Evolutionary conservation across 2,888 invertebrate genomes (phyloP).

Genomic region (Diadegma fenestrale): DNA sequence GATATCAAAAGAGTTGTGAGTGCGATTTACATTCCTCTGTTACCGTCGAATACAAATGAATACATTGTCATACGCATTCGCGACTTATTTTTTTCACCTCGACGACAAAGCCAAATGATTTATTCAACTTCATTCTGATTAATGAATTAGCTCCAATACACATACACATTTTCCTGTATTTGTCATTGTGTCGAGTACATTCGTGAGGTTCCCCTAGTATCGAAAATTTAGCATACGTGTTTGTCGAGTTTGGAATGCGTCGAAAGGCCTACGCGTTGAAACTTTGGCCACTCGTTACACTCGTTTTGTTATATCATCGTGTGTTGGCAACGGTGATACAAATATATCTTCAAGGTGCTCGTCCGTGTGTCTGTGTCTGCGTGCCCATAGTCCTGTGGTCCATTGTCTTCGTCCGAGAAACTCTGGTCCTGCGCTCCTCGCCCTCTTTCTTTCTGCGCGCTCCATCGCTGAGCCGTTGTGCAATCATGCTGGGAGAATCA

Average conservation of each 20-base stretch:
- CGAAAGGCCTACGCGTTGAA: slow-evolving; percentile 72
- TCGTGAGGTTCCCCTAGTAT: background rate
- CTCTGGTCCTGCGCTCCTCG: slow-evolving; percentile 52
- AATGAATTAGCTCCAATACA: background rate
- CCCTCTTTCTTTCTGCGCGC: slow-evolving; percentile 57
- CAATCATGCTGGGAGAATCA: slow-evolving; percentile 63
- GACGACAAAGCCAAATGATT: background rate
- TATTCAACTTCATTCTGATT: background rate
- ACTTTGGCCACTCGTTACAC: slow-evolving; percentile 79
- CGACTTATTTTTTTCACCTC: background rate
- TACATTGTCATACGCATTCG: background rate
- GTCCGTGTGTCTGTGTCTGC: too few species aligned
- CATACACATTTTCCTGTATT: background rate
- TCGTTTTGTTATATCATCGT: slow-evolving; percentile 66
- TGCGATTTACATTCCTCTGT: background rate
- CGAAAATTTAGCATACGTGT: background rate
- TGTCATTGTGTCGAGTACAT: background rate
- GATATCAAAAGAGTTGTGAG: background rate
- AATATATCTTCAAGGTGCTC: background rate
- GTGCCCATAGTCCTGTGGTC: slow-evolving; percentile 51
- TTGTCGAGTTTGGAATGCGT: slow-evolving; percentile 58
- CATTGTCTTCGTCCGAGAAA: slow-evolving; percentile 61
- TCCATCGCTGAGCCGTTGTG: slow-evolving; percentile 54
- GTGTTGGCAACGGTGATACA: slow-evolving; percentile 18
- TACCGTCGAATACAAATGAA: background rate